Base-by-base conservation (phyloP, 2,113 vertebrate genomes). In the Tetraodon nigroviridis region DNA sequence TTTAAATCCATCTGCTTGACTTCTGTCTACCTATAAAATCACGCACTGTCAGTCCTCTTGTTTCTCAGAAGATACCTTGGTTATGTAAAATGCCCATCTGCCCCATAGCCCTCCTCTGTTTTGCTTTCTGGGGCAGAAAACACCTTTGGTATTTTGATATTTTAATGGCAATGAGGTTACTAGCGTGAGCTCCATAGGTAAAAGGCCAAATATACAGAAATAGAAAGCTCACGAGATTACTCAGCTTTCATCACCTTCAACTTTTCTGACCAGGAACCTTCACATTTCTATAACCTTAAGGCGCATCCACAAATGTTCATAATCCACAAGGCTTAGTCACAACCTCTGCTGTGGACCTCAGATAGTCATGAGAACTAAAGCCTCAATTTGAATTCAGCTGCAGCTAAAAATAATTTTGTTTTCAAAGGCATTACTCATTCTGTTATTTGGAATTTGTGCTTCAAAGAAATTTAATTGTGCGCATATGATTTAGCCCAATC, bases 181-280 rank as follows among this genome's bases (percentile, higher is more conserved):
- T 73, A 79, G 62, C 55, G 64, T 19, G 62, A 60, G 69, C 54
- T 54, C 19, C 67, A 79, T 73, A 78, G 76, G 80, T 75, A 75
- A 73, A 85, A 80, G 75, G 73, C 75, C 77, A 72, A 79, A 83
- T 53, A 65, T 61, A 73, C 83, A 67, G 73, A 80, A 83, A 85
- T 77, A 80, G 84, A 83, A 79, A 75, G 78, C 67, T 69, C 65
- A 78, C 78, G 78, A 61, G 83, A 85, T 86, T 82, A 86, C 65
- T 81, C 82, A 86, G 82, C 81, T 72, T 73, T 80, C 81, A 82
- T 70, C 74, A 66, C 61, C 45, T 45, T 55, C 58, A 78, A 74
- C 67, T 69, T 69, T 79, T 75, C 75, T 80, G 83, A 86, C 83
- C 76, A 79, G 67, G 72, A 83, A 70, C 81, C 75, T 76, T 79